Evolutionary conservation across 2,113 vertebrate species (phyloP).

Genomic region (Aspiorhynchus laticeps): DNA sequence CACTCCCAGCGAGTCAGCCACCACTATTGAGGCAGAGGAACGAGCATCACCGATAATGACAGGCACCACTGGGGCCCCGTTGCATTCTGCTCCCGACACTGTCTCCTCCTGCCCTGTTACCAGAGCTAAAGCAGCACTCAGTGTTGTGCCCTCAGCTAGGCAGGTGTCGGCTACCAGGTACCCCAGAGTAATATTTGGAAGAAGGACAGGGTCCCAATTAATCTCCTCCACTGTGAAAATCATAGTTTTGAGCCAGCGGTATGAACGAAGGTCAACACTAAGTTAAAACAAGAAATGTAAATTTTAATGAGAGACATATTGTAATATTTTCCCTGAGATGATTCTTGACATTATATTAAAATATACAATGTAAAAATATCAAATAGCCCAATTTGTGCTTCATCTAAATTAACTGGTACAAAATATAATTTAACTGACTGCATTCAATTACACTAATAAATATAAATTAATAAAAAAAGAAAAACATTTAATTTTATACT

Average conservation of each 20-base stretch:
- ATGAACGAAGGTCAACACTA: constrained; percentile 63
- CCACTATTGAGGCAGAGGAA: constrained; percentile 62
- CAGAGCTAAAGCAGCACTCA: constrained; percentile 60
- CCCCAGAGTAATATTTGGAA: constrained; percentile 64
- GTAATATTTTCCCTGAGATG: too few species aligned
- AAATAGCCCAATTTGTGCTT: background rate
- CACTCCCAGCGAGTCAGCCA: constrained; percentile 63
- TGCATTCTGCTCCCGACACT: constrained; percentile 50
- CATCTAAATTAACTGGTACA: background rate
- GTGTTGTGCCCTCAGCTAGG: constrained; percentile 60
- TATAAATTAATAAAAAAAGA: background rate
- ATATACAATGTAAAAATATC: background rate
- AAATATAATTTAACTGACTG: background rate
- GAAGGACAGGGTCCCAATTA: constrained; percentile 57
- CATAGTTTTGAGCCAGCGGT: constrained; percentile 62
- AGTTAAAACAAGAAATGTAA: background rate
- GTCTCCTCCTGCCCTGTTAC: constrained; percentile 53
- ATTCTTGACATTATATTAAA: background rate
- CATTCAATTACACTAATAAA: background rate
- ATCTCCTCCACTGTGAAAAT: constrained; percentile 69
- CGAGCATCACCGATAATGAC: too few species aligned
- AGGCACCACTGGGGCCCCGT: constrained; percentile 42
- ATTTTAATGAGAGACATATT: background rate
- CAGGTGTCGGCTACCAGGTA: constrained; percentile 68
- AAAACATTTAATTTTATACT: too few species aligned